Evolutionary conservation across 2,113 vertebrate genomes (phyloP).

Genomic region (Willisornis vidua): DNA sequence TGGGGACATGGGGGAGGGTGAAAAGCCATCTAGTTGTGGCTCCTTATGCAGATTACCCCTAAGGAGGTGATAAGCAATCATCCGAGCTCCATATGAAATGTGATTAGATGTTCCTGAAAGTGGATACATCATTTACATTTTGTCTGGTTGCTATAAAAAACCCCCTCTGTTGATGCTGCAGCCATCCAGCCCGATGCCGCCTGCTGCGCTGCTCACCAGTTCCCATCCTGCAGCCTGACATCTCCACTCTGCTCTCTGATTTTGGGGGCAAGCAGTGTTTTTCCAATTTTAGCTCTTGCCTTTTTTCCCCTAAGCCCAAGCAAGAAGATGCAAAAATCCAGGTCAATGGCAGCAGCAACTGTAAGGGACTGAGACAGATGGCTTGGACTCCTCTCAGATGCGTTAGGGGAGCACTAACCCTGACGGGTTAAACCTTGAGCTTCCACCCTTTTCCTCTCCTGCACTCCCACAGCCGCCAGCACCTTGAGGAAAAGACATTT

Average conservation of each 20-base stretch:
- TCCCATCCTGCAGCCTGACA: neutral
- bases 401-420: neutral
- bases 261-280: neutral
- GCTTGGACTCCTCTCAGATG: neutral
- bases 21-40: slow-evolving; percentile 11
- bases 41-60: slow-evolving; percentile 54
- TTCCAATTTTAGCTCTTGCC: neutral
- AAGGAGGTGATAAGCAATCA: slow-evolving; percentile 65
- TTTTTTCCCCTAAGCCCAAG: neutral
- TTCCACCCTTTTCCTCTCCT: neutral
- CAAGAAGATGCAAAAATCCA: neutral
- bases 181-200: neutral
- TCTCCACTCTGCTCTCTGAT: neutral
- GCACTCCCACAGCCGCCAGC: neutral
- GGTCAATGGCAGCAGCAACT: neutral
- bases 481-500: slow-evolving; percentile 3
- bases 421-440: neutral
- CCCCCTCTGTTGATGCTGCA: neutral
- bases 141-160: slow-evolving; percentile 58
- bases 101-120: slow-evolving; percentile 60
- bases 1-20: slow-evolving; percentile 24
- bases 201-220: neutral
- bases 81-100: slow-evolving; percentile 45
- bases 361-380: neutral
- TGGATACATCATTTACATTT: slow-evolving; percentile 54